phyloP scores from a whole-genome alignment of 2,113 vertebrate genomes.

The Stegostoma tigrinum region DNA sequence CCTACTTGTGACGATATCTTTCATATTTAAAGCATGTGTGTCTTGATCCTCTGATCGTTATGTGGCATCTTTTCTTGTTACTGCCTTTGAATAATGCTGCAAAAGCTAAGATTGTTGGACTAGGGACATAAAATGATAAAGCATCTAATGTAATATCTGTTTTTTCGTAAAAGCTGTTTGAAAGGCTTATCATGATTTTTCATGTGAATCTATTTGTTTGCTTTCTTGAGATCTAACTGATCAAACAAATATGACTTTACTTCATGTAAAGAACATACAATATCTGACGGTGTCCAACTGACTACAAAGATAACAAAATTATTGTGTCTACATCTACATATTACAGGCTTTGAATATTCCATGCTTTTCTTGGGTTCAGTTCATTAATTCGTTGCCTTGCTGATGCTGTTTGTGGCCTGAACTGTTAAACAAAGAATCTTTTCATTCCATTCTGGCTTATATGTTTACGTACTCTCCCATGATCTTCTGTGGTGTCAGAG shows the following conservation, averaged over 20 bases:
- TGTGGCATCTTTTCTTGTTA: not conserved
- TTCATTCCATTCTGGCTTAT: not conserved
- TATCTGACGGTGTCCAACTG: not conserved
- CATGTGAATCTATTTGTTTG: not conserved
- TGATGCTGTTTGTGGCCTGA: not conserved
- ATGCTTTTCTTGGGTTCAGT: not conserved
- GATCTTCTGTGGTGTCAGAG: not conserved
- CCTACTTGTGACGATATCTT: not conserved
- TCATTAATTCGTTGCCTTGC: not conserved
- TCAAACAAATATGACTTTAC: not conserved
- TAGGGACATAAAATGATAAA: not conserved
- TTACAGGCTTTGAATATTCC: not conserved
- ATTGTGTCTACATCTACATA: not conserved
- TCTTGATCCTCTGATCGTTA: not conserved
- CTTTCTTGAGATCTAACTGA: not conserved
- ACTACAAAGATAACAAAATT: not conserved
- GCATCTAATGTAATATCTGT: not conserved
- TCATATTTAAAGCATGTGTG: not conserved
- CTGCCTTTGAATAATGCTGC: not conserved
- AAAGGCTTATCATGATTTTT: not conserved
- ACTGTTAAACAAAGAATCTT: not conserved
- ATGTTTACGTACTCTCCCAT: not conserved
- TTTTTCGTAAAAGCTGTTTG: not conserved
- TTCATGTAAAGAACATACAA: not conserved
- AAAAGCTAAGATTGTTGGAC: not conserved